Base-by-base conservation (phyloP, 2,797 vertebrate genomes). In the Esox lucius region DNA sequence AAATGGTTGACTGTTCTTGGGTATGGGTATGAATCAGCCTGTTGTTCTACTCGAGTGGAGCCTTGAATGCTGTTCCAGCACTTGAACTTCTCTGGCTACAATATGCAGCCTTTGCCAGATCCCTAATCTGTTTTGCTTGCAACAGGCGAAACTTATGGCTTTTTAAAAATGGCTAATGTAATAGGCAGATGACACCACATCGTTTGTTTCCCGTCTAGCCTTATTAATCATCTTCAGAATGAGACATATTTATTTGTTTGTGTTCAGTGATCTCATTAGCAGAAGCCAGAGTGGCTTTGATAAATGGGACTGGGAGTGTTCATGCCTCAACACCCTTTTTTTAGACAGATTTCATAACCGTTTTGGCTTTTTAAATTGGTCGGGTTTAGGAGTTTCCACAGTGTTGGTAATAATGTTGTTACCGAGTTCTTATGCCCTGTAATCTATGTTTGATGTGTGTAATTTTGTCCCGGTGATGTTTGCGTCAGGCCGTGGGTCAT, bases 91-190 rank as follows among this genome's bases (percentile, higher is more conserved):
- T 15, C 4, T 56, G 49, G 12, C 9, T 12, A 5, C 19, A 22
- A 62, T 16, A 62, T 62, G 24, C 59, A 62, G 59, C 24, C 59
- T 62, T 26, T 26, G 16, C 5, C 64, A 31, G 64, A 19, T 31
- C 26, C 28, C 64, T 31, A 11, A 66, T 66, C 13, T 31, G 24
- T 31, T 19, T 39, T 49, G 75, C 48, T 17, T 24, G 56, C 62
- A 74, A 71, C 66, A 67, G 68, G 28, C n/a, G 46, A 68, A 64
- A 56, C 72, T 71, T 79, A 68, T 35, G 59, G 62, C 48, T 15
- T 33, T 24, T 72, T 82, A 39, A 39, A 39, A 74, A 80, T 80
- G 65, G 42, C 69, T 76, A 78, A 80, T 76, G 12, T 72, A 68
- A 71, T 76, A 79, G 61, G 56, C 22, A 6, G 64, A 74, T 73